Percentiles rank a stretch among this genome's conserved stretches.
Evolutionary conservation across 2,888 invertebrate genomes (phyloP).

Genomic region (Fragum sueziense): DNA sequence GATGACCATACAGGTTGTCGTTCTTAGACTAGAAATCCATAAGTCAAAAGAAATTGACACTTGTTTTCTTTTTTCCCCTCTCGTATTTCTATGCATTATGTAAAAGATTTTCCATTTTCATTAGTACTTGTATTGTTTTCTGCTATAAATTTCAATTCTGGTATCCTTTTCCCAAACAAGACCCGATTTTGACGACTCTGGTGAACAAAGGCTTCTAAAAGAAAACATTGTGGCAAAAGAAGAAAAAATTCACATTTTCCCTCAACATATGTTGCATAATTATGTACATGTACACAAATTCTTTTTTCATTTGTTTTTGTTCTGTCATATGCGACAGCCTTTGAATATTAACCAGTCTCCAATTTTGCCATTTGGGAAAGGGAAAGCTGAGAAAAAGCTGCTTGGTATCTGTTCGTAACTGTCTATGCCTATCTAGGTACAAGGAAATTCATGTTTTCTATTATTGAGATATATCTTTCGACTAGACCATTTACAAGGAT

Average conservation of each 20-base stretch:
- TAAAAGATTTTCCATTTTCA: too few species aligned
- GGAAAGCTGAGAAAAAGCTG: too few species aligned
- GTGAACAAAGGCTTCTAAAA: neutral
- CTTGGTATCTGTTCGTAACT: neutral
- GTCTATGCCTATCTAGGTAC: neutral
- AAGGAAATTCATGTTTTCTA: neutral
- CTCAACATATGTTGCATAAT: neutral
- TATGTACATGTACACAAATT: neutral
- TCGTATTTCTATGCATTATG: too few species aligned
- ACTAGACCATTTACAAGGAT: too few species aligned
- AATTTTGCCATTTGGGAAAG: neutral
- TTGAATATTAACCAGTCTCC: neutral
- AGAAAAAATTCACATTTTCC: neutral
- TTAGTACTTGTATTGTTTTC: too few species aligned
- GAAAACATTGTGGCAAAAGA: slow-evolving; percentile 9
- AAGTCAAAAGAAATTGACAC: too few species aligned
- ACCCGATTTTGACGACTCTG: neutral
- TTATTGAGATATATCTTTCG: neutral
- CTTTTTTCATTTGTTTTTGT: neutral
- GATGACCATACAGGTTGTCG: too few species aligned
- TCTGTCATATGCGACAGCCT: neutral
- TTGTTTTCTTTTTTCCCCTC: too few species aligned
- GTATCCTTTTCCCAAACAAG: neutral
- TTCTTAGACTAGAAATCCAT: too few species aligned
- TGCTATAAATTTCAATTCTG: too few species aligned